Base-by-base conservation (phyloP, 2,888 invertebrate genomes). In the Mesoligia furuncula region DNA sequence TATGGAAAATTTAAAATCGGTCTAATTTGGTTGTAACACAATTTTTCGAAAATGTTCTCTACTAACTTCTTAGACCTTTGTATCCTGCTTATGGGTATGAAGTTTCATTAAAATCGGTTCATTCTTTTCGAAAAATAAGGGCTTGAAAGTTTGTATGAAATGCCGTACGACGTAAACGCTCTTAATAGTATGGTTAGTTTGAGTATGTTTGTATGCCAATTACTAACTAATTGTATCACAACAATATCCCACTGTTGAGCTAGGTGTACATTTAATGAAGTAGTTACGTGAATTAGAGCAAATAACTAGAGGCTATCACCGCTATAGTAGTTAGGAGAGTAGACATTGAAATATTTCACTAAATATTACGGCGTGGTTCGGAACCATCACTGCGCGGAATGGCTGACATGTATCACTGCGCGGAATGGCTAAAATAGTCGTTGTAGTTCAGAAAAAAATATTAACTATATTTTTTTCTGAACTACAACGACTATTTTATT, bases 261-360 rank as follows among this genome's bases (percentile, higher is more conserved):
- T 51, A 62, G 73, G 48, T 73, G 39, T 64, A 57, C 31, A 65
- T 31, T 27, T 57, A 57, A 72, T 65, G 15, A 64, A 57, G 31
- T 57, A 65, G 64, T 79, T 65, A 66, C 39, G 65, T 45, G 24
- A 80, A 59, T 79, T 59, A 73, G 11, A 79, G 36, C 31, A n/a
- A n/a, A 59, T 73, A 74, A 74, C 42, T 73, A 51, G 31, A 73
- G n/a, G 31, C 39, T 54, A 62, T 15, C 31, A 65, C 24, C 39
- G 13, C 36, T 57, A 15, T 57, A 27, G 45, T 70, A 62, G 20
- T 54, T 17, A 62, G 7, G 8, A 15, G 31, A 45, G 24, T 39
- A 62, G 42, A 27, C 8, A 48, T 36, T 36, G 17, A 20, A 45
- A 24, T 48, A n/a, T 45, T 62, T 54, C 48, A 39, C 3, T n/a